Evolutionary conservation across 2,888 invertebrate species (phyloP).

Genomic region (Ormyrus labotus): DNA sequence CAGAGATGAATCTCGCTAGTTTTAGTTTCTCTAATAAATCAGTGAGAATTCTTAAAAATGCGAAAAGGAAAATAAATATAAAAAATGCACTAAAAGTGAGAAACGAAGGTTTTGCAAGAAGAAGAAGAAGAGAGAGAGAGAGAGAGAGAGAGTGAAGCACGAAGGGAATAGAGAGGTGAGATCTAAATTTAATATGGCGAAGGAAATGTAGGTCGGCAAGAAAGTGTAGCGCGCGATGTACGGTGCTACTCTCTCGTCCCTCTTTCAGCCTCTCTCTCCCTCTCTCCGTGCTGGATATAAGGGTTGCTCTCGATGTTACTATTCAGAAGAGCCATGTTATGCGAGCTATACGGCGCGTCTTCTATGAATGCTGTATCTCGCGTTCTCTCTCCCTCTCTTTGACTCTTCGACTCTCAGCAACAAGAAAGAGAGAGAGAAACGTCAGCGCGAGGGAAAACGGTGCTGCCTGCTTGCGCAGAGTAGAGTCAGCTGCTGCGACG

Average conservation of each 20-base stretch:
- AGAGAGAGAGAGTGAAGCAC: not conserved
- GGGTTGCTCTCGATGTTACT: constrained; percentile 43
- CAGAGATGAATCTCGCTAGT: not conserved
- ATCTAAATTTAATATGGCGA: constrained; percentile 66
- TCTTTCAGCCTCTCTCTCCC: not conserved
- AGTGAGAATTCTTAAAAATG: no score
- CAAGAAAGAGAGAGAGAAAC: no score
- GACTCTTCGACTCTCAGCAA: not conserved
- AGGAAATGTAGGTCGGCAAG: constrained; percentile 64
- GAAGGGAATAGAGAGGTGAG: constrained; percentile 28
- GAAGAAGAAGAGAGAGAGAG: not conserved
- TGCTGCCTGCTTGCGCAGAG: no score
- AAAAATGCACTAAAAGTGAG: not conserved
- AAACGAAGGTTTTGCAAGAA: not conserved
- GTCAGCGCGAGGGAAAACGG: no score
- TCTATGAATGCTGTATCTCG: no score
- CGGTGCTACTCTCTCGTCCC: constrained; percentile 18
- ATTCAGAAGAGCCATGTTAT: constrained; percentile 19
- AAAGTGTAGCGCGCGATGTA: constrained; percentile 2
- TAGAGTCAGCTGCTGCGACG: not conserved
- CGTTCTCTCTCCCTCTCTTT: not conserved
- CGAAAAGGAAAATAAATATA: not conserved
- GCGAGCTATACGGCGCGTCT: not conserved
- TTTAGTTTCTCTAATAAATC: not conserved
- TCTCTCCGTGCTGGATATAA: constrained; percentile 1